Evolutionary conservation across 2,797 vertebrate species (phyloP).

Genomic region (Micropoecilia bifurca): DNA sequence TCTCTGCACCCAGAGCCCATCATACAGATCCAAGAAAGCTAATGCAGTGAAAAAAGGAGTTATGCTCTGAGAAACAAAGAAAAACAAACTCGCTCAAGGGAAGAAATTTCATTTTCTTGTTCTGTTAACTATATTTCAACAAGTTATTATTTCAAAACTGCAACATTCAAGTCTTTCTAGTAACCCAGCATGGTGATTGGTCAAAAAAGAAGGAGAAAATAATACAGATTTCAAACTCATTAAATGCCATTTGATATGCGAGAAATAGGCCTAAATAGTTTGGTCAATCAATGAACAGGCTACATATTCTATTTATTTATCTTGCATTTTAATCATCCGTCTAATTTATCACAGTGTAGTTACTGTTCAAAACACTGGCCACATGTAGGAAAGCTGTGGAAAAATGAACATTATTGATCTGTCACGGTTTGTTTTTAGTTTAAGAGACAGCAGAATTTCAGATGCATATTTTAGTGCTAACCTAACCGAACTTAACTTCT

Average conservation of each 20-base stretch:
- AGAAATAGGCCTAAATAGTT: slow-evolving; percentile 40
- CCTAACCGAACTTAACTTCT: slow-evolving; percentile 50
- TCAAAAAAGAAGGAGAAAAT: slow-evolving; percentile 52
- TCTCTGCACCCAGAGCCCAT: slow-evolving; percentile 32
- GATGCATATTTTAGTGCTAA: slow-evolving; percentile 38
- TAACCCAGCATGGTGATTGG: slow-evolving; percentile 73
- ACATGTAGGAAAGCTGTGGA: slow-evolving; percentile 52
- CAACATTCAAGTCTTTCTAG: slow-evolving; percentile 73
- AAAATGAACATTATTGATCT: slow-evolving; percentile 49
- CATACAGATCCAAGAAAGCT: slow-evolving; percentile 61
- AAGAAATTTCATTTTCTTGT: slow-evolving; percentile 46
- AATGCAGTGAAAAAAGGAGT: slow-evolving; percentile 48
- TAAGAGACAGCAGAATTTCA: slow-evolving; percentile 38
- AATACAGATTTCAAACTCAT: slow-evolving; percentile 24
- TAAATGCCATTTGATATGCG: slow-evolving; percentile 63
- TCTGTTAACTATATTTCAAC: slow-evolving; percentile 38
- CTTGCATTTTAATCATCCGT: slow-evolving; percentile 21
- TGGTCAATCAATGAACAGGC: slow-evolving; percentile 44
- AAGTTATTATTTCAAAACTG: slow-evolving; percentile 40
- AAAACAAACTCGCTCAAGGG: slow-evolving; percentile 38
- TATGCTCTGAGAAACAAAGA: slow-evolving; percentile 13
- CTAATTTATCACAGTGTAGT: slow-evolving; percentile 56
- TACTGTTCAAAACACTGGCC: slow-evolving; percentile 51
- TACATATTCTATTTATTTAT: slow-evolving; percentile 29
- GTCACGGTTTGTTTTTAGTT: slow-evolving; percentile 39